Base-by-base conservation (phyloP, 2,797 vertebrate genomes). In the Poeciliopsis presidionis region DNA sequence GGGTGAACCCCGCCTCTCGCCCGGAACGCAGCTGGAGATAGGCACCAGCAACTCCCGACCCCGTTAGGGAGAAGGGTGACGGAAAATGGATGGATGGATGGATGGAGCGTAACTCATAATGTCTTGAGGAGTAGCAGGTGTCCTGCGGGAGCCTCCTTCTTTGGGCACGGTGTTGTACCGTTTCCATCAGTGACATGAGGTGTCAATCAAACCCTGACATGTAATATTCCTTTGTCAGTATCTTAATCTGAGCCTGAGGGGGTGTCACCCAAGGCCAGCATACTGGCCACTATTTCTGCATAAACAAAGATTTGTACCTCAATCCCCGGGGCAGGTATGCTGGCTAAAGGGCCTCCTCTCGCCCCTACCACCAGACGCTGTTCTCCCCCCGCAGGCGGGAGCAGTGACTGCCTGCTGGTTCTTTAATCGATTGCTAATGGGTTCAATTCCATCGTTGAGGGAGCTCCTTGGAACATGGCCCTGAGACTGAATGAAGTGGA, bases 381-480 rank as follows among this genome's bases (percentile, higher is more conserved):
- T 81, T 81, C 75, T 81, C 80, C 83, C 85, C 57, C 87, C 53
- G 72, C 87, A 88, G 92, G 91, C 91, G 78, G 67, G 82, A 92
- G 91, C 82, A 86, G 93, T 91, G 92, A 93, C 92, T 90, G 93
- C 94, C 95, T 92, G 95, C 95, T 94, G 95, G 89, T 93, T 95
- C 94, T 95, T 95, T 96, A 96, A 96, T 95, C 94, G 95, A 96
- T 96, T 94, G 95, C 95, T 96, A 96, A 96, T 96, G 95, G 95
- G 92, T 95, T 95, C 94, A 94, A 93, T 95, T 95, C 94, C 93
- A 92, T 93, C 90, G 91, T 92, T 79, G 93, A 94, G 90, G 67
- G 93, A 95, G 95, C 93, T 91, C 92, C 93, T 94, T 96, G 95
- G 94, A 95, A 94, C 91, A 92, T 84, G 92, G 93, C 94, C 96